Evolutionary conservation across 2,888 invertebrate species (phyloP).

Genomic region (Eubasilissa splendida): DNA sequence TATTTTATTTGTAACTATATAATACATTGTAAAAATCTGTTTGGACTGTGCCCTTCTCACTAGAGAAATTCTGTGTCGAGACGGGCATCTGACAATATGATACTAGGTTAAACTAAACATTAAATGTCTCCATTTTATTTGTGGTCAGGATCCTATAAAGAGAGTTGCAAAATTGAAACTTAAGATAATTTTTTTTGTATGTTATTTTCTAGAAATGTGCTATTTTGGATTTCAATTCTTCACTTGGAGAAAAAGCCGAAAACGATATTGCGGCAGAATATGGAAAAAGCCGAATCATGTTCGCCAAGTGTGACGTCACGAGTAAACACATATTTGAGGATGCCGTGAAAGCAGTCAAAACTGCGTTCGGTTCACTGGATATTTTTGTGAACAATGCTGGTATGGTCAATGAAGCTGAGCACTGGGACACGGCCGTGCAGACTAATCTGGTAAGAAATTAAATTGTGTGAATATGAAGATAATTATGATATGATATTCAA

Average conservation of each 20-base stretch:
- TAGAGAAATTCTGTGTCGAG: too few species aligned
- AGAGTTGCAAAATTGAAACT: too few species aligned
- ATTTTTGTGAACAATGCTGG: conserved; percentile 57
- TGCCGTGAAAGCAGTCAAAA: conserved; percentile 43
- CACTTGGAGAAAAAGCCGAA: background rate
- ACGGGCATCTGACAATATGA: too few species aligned
- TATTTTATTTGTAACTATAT: too few species aligned
- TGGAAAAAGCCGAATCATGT: conserved; percentile 43
- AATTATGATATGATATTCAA: too few species aligned
- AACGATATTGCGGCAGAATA: conserved; percentile 2
- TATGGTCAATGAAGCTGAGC: conserved; percentile 58
- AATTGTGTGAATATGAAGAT: too few species aligned
- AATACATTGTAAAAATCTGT: too few species aligned
- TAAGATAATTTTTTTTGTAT: too few species aligned
- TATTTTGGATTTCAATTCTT: background rate
- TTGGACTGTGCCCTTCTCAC: too few species aligned
- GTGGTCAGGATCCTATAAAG: too few species aligned
- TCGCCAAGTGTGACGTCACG: conserved; percentile 52
- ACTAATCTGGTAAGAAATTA: conserved; percentile 60
- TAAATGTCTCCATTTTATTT: too few species aligned
- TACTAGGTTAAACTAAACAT: too few species aligned
- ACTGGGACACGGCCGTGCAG: conserved; percentile 60
- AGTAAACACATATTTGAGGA: conserved; percentile 37
- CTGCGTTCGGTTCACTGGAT: conserved; percentile 40
- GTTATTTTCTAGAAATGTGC: conserved; percentile 3